Evolutionary conservation across 2,113 vertebrate species (phyloP).

Genomic region (Perca flavescens): DNA sequence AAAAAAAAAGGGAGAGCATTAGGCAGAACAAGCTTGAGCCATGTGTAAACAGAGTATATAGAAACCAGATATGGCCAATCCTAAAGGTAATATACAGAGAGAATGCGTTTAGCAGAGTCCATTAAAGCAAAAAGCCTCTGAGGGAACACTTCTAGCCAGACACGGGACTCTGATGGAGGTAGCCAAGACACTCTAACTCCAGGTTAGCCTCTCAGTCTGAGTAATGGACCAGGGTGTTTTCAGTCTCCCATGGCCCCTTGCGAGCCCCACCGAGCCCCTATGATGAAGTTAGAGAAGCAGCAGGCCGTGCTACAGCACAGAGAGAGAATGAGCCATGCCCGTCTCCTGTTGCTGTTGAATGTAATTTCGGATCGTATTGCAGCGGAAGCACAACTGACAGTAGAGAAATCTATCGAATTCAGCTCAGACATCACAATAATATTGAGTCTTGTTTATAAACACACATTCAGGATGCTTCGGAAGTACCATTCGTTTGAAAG

Average conservation of each 20-base stretch:
- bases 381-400: conserved; percentile 78
- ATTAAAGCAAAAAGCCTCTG: conserved; percentile 82
- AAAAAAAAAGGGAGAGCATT: conserved; percentile 25
- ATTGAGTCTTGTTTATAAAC: conserved; percentile 84
- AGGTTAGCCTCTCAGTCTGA: conserved; percentile 75
- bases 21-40: conserved; percentile 40
- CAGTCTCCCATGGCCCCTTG: conserved; percentile 75
- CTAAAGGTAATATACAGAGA: conserved; percentile 77
- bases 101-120: conserved; percentile 84
- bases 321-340: conserved; percentile 55
- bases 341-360: conserved; percentile 80
- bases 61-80: conserved; percentile 79
- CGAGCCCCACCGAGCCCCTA: conserved; percentile 57
- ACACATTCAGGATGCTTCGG: conserved; percentile 76
- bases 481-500: conserved; percentile 59
- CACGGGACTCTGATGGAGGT: conserved; percentile 73
- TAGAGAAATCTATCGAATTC: conserved; percentile 82
- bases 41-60: conserved; percentile 67
- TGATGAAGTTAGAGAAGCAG: conserved; percentile 84
- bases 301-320: conserved; percentile 32
- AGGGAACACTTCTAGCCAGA: conserved; percentile 74
- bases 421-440: conserved; percentile 83
- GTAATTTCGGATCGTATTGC: conserved; percentile 81
- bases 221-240: conserved; percentile 81
- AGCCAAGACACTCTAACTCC: conserved; percentile 75